Evolutionary conservation across 2,888 invertebrate genomes (phyloP).

Genomic region (Drosophila nr. medialis): DNA sequence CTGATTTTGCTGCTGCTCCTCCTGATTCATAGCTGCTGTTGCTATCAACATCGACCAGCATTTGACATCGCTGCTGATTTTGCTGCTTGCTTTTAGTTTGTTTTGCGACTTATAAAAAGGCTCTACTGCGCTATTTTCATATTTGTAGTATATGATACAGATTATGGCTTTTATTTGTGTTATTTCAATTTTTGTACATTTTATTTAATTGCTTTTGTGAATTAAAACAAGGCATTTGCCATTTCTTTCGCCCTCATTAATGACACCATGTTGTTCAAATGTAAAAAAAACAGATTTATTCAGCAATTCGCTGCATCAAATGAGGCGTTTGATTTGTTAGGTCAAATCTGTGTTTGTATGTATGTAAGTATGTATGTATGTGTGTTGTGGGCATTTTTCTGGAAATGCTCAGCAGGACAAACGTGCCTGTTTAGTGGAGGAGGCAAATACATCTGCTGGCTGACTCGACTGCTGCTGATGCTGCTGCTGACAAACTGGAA

Average conservation of each 20-base stretch:
- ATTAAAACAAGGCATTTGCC: background rate
- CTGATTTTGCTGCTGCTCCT: background rate
- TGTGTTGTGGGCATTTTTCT: constrained; percentile 50
- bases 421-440: constrained; percentile 16
- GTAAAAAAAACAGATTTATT: constrained; percentile 18
- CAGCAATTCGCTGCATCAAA: constrained; percentile 52
- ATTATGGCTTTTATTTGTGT: background rate
- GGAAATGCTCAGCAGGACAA: constrained; percentile 46
- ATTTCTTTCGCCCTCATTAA: background rate
- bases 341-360: constrained; percentile 11
- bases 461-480: constrained; percentile 9
- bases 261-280: background rate
- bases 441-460: constrained; percentile 63
- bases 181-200: background rate
- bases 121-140: background rate
- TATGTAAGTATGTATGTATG: background rate
- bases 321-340: constrained; percentile 63
- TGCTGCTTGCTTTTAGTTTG: background rate
- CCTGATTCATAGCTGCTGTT: background rate
- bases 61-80: background rate
- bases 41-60: background rate
- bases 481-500: constrained; percentile 67
- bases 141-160: background rate
- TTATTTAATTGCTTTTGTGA: background rate
- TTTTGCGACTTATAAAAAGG: background rate